A percentile compares a stretch with the other conserved stretches of the same genome.
Conservation (phyloP, 2,113 vertebrate species). For the Hippocampus zosterae region DNA sequence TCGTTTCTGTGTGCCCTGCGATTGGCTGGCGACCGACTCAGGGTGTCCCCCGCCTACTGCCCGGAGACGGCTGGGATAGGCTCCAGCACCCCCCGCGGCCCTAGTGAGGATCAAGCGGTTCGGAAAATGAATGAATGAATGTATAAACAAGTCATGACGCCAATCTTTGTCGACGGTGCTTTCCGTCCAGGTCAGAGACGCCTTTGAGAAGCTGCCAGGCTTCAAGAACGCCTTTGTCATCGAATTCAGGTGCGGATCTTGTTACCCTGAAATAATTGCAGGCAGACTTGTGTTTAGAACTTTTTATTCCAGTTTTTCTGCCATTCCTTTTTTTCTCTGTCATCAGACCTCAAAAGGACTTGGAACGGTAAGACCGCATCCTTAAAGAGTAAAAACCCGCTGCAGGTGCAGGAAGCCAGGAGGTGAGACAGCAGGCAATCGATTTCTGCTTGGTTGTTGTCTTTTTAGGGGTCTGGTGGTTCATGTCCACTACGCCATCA, state of each 20-base stretch:
- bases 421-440: too few relatives aligned
- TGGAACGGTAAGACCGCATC: conserved; percentile 65
- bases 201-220: conserved; percentile 81
- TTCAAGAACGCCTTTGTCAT: conserved; percentile 79
- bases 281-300: background rate
- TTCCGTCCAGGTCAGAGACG: conserved; percentile 74
- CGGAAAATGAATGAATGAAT: too few relatives aligned
- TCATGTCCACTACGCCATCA: conserved; percentile 81
- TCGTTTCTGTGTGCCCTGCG: too few relatives aligned
- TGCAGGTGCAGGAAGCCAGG: background rate
- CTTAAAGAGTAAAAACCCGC: background rate
- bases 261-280: background rate
- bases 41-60: too few relatives aligned
- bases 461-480: conserved; percentile 73
- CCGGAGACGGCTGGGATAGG: too few relatives aligned
- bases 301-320: background rate
- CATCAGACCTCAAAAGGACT: conserved; percentile 74
- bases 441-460: background rate
- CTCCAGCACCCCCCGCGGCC: too few relatives aligned
- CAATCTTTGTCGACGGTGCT: background rate
- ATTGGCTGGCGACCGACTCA: too few relatives aligned
- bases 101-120: too few relatives aligned
- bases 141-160: too few relatives aligned
- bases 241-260: conserved; percentile 80
- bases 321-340: conserved; percentile 7